Base-by-base conservation (phyloP, 2,888 invertebrate species). In the Drosophila cognata region DNA sequence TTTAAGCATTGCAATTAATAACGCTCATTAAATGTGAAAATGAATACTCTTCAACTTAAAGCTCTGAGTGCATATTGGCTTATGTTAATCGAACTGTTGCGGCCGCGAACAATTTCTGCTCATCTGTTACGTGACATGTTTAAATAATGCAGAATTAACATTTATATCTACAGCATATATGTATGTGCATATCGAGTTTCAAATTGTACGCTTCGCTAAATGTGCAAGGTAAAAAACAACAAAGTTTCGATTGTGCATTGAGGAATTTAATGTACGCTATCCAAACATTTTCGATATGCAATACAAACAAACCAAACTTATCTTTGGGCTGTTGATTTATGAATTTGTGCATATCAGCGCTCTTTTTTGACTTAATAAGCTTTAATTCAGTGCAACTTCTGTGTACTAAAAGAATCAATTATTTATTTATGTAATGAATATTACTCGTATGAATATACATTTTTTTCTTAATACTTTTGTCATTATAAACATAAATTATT, bases 1-100 rank as follows among this genome's bases (percentile, higher is more conserved):
- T 64, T 68, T 70, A 74, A 78, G 64, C 63, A 74, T 50, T 59
- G 59, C 67, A 72, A 82, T 81, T 81, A 80, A 71, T 71, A 71
- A 52, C 50, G 65, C 55, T 71, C 58, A 74, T 71, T 80, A 69
- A 77, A 64, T 66, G 69, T 59, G 75, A 68, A 70, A 77, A 80
- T 69, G n/a, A 63, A 62, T 71, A 53, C 38, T 28, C 13, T 28
- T 51, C 51, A 5, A 18, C 50, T 10, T 46, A 25, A 8, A 25
- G 2, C 46, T 25, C 16, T 16, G 46, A 16, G 46, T 51, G 51
- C 29, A 29, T 21, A 36, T 11, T 60, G 48, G 46, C 36, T 55
- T 60, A 73, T 72, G 50, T 50, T 59, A 65, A 65, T 72, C 65
- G 58, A 50, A 38, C 38, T 33, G 55, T n/a, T 52, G 28, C 25